Evolutionary conservation across 1,140 invertebrate genomes (phyloP), one percentile per base, ranked within the genome.

Genomic region (Nebria ingens): DNA sequence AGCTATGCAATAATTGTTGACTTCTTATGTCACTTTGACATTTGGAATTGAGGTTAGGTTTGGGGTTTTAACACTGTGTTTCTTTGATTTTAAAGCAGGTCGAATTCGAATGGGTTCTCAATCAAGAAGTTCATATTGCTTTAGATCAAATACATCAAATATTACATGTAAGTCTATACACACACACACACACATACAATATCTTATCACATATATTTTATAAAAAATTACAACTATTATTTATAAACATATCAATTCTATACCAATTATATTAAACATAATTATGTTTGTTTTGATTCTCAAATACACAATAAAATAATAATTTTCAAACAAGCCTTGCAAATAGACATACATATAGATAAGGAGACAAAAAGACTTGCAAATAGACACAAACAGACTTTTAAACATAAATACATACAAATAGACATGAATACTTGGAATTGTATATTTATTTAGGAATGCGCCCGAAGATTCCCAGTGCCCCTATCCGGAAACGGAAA

Each of bases 101-200:
- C 74, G 91, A 94, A 76, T 94, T 93, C 71, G 88, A 93, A 75
- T 94, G 91, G 91, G 83, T 94, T 40, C 76, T 94, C 45, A 84
- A 89, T 61, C 83, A 91, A 70, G 90, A 93, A 73, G 89, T 93
- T 56, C 89, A 91, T 70, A 82, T 85, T 52, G 89, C 91, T 61
- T 74, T 94, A 63, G 83, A 84, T 62, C 87, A 93, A 67, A 77
- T 94, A 19, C 84, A 89, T 62, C 81, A 84, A 54, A 86, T 93
- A 64, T 75, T 94, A 63, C 81, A 88, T 65, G 90, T 92, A 78
- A 80, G 77, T 76, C 60, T 54, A n/a, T 34, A n/a, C 25, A 34
- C n/a, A 34, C n/a, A 34, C n/a, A n/a, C 52, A 53, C 17, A 20
- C 20, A n/a, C n/a, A n/a, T n/a, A n/a, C n/a, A n/a, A n/a, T n/a